A percentile compares a stretch with the other conserved stretches of the same genome.
These are phyloP conservation scores for Allacma fusca DNA, from an alignment of 2,888 invertebrate genomes.

Conservation along the genomic window DNA sequence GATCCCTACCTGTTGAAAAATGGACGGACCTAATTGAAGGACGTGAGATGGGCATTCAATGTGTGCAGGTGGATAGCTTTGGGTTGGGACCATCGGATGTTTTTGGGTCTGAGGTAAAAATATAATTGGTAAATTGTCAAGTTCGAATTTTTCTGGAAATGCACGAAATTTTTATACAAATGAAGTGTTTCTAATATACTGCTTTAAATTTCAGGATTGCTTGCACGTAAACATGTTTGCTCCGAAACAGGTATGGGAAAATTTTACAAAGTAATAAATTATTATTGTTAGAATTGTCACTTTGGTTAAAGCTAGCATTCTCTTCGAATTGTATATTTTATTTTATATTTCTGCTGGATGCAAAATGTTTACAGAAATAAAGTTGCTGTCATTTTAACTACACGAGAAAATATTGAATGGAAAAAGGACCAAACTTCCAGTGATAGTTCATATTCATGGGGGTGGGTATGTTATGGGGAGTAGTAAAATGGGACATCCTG, in stretches of 20 bases:
- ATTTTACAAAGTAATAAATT: too few species aligned
- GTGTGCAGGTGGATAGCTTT: not conserved
- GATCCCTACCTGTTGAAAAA: not conserved
- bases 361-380: not conserved
- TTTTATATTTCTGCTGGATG: not conserved
- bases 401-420: not conserved
- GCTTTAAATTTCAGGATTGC: not conserved
- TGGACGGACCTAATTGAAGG: not conserved
- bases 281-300: not conserved
- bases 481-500: not conserved
- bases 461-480: not conserved
- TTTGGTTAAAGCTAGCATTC: too few species aligned
- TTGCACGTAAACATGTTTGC: not conserved
- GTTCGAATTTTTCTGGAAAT: not conserved
- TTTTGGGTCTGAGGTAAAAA: not conserved
- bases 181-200: too few species aligned
- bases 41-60: not conserved
- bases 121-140: not conserved
- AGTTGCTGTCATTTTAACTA: too few species aligned
- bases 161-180: too few species aligned
- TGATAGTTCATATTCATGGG: not conserved
- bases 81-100: not conserved
- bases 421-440: not conserved
- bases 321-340: too few species aligned
- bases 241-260: not conserved